Base-by-base conservation (phyloP, 2,888 invertebrate genomes). In the Andrena praecox region DNA sequence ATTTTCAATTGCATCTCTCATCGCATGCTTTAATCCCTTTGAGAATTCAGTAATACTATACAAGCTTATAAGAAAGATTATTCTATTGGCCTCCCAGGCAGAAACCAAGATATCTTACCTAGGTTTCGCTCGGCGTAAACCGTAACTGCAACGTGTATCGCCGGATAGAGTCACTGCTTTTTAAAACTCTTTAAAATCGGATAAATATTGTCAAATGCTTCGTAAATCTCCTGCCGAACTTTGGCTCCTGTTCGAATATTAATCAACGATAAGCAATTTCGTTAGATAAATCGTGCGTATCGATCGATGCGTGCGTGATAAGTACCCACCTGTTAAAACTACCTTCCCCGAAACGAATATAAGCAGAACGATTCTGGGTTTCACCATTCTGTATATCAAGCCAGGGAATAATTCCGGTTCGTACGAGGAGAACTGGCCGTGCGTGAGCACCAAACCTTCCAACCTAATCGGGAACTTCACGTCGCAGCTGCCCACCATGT, bases 361-460 rank as follows among this genome's bases (percentile, higher is more conserved):
- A 8, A 99, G 95, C 75, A 99, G 94, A 3, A 99, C 99, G 89
- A 99, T 97, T 86, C 98, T 96, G 0, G 99, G 99, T 91, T 99
- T 98, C 29, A 99, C 98, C 98, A 99, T 98, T 90, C 99, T 96
- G 94, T 99, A 99, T 79, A 99, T 98, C 33, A 99, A 95, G 12
- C 99, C 99, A n/a, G 99, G 99, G 94, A 99, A 99, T 75, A 99
- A 94, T 94, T 99, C 99, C 0, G 99, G 99, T 94, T 99, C 99
- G 93, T 99, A 99, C 0, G 94, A 93, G 24, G 93, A 93, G 93
- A 97, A 98, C 93, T 97, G 97, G 84, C 96, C 96, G 93, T 98
- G 98, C 3, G 97, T 97, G n/a, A 97, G 94, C 64, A 97, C 97
- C 54, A 98, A 94, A 48, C 97, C 97, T 94, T 97, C 97, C 81